Percentiles rank a stretch among this genome's conserved stretches.
phyloP scores from a whole-genome alignment of 2,113 vertebrate genomes.

The Corythornis vintsioides region DNA sequence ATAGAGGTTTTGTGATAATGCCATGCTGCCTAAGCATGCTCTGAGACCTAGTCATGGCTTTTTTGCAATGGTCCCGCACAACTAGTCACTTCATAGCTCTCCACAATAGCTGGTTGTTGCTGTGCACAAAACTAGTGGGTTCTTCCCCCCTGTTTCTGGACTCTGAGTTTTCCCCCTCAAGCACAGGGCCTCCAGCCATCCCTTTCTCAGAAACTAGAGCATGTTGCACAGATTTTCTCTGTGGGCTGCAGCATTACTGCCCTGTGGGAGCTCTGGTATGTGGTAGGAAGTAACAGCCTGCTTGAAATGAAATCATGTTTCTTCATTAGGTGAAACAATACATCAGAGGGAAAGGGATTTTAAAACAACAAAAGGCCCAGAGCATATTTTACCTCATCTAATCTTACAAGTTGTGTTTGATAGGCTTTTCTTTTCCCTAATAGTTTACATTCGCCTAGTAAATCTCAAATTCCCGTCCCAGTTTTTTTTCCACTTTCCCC shows the following conservation, averaged over 20 bases:
- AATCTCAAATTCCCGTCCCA: neutral
- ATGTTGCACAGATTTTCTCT: neutral
- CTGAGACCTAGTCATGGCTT: neutral
- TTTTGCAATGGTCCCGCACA: neutral
- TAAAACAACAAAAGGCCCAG: constrained; percentile 10
- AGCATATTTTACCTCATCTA: constrained; percentile 30
- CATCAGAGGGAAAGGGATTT: constrained; percentile 7
- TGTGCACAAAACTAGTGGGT: neutral
- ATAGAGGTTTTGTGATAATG: neutral
- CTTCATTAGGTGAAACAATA: constrained; percentile 33
- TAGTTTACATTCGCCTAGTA: neutral
- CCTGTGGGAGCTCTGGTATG: neutral
- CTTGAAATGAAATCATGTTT: constrained; percentile 9
- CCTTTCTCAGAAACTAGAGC: neutral
- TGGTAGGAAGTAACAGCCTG: neutral
- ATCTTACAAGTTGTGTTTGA: constrained; percentile 28
- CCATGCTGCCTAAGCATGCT: neutral
- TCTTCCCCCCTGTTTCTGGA: neutral
- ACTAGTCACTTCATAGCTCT: neutral
- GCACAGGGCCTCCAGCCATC: neutral
- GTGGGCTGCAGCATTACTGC: neutral
- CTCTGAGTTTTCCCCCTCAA: neutral
- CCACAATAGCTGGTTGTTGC: neutral
- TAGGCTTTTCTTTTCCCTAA: constrained; percentile 26
- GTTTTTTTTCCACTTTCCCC: neutral